Evolutionary conservation across 2,888 invertebrate genomes (phyloP).

Genomic region (Drosophila neonasuta): DNA sequence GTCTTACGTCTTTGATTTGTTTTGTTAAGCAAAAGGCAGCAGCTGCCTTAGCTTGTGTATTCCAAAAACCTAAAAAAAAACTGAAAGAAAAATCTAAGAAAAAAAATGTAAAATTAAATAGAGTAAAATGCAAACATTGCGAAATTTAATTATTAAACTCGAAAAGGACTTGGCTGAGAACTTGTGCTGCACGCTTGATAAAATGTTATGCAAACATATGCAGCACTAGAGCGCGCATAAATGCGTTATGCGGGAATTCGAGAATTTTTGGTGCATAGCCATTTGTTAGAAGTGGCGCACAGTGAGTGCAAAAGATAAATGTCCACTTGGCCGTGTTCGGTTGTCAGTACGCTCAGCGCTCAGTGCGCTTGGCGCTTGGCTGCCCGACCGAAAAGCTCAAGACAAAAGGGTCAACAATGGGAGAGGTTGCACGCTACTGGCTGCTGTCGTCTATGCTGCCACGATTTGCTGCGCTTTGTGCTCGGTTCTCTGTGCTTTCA

Average conservation of each 20-base stretch:
- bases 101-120: slow-evolving; percentile 7
- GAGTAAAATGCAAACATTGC: background rate
- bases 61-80: slow-evolving; percentile 54
- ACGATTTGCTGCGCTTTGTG: slow-evolving; percentile 20
- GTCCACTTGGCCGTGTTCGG: slow-evolving; percentile 62
- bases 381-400: slow-evolving; percentile 62
- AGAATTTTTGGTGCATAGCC: slow-evolving; percentile 37
- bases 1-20: background rate
- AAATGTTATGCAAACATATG: slow-evolving; percentile 75
- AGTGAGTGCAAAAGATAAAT: slow-evolving; percentile 77
- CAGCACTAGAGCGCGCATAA: slow-evolving; percentile 68
- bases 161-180: background rate
- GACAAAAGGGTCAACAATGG: slow-evolving; percentile 73
- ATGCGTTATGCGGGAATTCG: slow-evolving; percentile 38
- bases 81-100: slow-evolving; percentile 7
- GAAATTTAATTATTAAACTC: slow-evolving; percentile 8
- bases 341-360: background rate
- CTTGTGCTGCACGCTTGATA: slow-evolving; percentile 32
- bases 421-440: slow-evolving; percentile 36
- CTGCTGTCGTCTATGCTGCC: slow-evolving; percentile 13
- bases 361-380: slow-evolving; percentile 52
- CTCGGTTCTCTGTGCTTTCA: slow-evolving; percentile 11
- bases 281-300: slow-evolving; percentile 60
- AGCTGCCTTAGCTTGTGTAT: slow-evolving; percentile 50
- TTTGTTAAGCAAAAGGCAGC: slow-evolving; percentile 12